Evolutionary conservation across 2,797 vertebrate genomes (phyloP).

Genomic region (Hemitrygon akajei): DNA sequence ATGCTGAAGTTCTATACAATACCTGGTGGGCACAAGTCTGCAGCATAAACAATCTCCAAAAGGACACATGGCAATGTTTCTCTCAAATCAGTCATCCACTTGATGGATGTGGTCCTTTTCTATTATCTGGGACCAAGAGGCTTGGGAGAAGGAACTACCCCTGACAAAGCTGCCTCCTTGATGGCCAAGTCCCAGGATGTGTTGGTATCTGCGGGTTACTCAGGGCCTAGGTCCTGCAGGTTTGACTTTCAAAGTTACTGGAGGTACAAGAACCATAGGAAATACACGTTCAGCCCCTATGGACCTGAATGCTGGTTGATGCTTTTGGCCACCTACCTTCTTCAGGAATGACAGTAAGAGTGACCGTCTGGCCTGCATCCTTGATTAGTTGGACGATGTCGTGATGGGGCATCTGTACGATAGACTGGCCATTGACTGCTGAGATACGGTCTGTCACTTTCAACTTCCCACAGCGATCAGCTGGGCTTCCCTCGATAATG

Average conservation of each 20-base stretch:
- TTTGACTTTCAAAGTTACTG: no score
- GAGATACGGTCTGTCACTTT: conserved; percentile 93
- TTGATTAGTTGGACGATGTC: conserved; percentile 96
- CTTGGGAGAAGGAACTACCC: neutral
- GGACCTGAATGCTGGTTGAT: neutral
- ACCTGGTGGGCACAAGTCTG: neutral
- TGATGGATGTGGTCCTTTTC: neutral
- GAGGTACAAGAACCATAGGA: neutral
- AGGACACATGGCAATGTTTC: neutral
- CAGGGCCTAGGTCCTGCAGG: neutral
- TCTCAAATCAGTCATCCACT: neutral
- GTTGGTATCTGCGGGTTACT: neutral
- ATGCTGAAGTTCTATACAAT: neutral
- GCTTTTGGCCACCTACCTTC: conserved; percentile 67
- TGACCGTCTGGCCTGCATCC: conserved; percentile 82
- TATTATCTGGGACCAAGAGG: no score
- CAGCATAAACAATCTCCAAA: neutral
- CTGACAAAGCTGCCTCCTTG: no score
- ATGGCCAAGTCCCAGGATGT: no score
- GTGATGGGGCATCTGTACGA: conserved; percentile 86
- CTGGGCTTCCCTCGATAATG: conserved; percentile 89
- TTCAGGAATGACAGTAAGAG: conserved; percentile 85
- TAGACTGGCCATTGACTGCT: conserved; percentile 83
- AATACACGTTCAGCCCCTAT: neutral
- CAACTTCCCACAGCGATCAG: conserved; percentile 80